Percentiles rank a stretch among this genome's conserved stretches.
Conservation (phyloP, 1,140 invertebrate species). For the Aphelenchoides besseyi region DNA sequence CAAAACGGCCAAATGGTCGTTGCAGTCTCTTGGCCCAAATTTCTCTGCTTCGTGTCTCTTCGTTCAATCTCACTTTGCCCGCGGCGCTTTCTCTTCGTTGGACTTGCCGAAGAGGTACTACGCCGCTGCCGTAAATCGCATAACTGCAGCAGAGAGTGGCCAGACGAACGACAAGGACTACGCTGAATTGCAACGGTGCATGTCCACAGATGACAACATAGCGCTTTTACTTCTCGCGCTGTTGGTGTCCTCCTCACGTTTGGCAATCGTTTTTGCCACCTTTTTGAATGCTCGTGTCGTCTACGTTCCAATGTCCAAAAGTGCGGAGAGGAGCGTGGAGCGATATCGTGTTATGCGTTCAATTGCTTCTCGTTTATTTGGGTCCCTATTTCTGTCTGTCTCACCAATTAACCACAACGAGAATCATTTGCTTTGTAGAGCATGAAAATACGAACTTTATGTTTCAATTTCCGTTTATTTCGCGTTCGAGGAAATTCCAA, state of each 20-base stretch:
- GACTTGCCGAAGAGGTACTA: background rate
- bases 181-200: constrained; percentile 2
- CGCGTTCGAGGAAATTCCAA: too few species aligned
- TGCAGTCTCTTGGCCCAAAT: too few species aligned
- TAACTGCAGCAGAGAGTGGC: background rate
- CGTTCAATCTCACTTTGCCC: background rate
- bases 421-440: too few species aligned
- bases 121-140: background rate
- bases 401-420: background rate
- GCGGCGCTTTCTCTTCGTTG: background rate
- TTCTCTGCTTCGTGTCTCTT: background rate
- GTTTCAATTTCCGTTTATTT: too few species aligned
- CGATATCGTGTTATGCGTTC: background rate
- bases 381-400: background rate
- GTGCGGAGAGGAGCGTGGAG: background rate
- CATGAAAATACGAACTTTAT: too few species aligned
- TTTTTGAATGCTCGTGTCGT: background rate
- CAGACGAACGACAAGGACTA: background rate
- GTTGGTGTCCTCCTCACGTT: background rate
- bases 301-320: background rate
- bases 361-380: background rate
- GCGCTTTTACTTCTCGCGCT: background rate
- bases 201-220: background rate
- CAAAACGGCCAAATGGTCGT: too few species aligned
- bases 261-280: background rate